Conservation (phyloP, 2,797 vertebrate genomes). For the Paguma larvata region DNA sequence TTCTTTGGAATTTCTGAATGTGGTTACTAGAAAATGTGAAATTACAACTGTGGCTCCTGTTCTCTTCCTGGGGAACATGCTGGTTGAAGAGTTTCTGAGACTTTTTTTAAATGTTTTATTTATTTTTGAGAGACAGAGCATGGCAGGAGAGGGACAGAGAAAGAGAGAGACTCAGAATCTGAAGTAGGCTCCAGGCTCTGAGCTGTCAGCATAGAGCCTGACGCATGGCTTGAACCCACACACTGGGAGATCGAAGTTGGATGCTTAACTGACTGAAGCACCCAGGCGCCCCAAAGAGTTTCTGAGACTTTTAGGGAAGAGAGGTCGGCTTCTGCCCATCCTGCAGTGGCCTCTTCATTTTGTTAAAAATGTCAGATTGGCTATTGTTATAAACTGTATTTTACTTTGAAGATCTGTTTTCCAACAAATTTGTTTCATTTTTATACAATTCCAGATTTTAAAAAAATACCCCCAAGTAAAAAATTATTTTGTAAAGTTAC, state of each 20-base stretch:
- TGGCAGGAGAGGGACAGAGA: no score
- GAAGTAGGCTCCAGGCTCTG: no score
- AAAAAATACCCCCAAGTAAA: background rate
- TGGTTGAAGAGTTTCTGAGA: background rate
- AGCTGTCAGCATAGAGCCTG: no score
- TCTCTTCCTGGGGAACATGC: background rate
- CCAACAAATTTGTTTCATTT: background rate
- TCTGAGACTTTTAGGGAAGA: background rate
- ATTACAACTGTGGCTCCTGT: background rate
- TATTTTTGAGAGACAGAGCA: no score
- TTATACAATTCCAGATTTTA: background rate
- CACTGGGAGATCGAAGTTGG: no score
- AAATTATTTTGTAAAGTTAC: background rate
- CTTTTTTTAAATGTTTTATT: background rate
- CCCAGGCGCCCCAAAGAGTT: background rate
- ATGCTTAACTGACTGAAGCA: no score
- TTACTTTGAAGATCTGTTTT: background rate
- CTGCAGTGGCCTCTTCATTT: rapidly evolving
- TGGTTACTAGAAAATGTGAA: background rate
- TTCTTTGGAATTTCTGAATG: background rate
- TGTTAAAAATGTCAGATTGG: background rate
- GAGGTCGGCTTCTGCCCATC: background rate
- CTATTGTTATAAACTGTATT: background rate
- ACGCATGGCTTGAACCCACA: no score
- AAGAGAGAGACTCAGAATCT: no score